phyloP scores from a whole-genome alignment of 2,797 vertebrate genomes.

The Apogon hyalosoma region DNA sequence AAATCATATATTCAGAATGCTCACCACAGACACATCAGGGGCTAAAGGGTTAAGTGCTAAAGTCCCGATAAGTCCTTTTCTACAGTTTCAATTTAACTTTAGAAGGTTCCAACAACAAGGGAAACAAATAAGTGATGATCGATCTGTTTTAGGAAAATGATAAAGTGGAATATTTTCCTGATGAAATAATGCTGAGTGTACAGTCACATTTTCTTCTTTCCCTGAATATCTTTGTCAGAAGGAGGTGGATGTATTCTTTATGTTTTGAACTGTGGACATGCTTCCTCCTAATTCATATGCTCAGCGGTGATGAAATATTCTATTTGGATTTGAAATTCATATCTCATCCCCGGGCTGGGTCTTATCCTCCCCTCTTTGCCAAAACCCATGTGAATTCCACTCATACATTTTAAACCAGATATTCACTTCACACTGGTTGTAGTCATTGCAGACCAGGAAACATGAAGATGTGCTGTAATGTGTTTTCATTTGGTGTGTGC shows the following conservation, averaged over 20 bases:
- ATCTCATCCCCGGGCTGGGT: conserved; percentile 54
- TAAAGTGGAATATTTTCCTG: conserved; percentile 19
- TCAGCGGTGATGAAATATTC: conserved; percentile 74
- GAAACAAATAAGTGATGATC: conserved; percentile 9
- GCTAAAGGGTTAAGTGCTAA: conserved; percentile 8
- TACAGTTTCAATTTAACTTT: conserved; percentile 7
- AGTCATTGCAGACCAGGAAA: conserved; percentile 60
- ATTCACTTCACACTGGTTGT: conserved; percentile 42
- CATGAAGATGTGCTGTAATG: conserved; percentile 66
- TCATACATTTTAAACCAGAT: conserved; percentile 58
- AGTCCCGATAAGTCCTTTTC: conserved; percentile 19
- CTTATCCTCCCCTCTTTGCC: conserved; percentile 37
- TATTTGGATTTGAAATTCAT: conserved; percentile 74
- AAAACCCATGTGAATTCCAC: conserved; percentile 50
- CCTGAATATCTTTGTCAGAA: conserved; percentile 48
- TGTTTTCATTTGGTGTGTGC: conserved; percentile 64
- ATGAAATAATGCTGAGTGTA: conserved; percentile 27
- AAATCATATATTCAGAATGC: no score
- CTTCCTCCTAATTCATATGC: conserved; percentile 62
- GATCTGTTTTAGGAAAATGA: conserved; percentile 39
- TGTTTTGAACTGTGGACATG: conserved; percentile 43
- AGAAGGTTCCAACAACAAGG: not conserved
- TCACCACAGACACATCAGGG: no score
- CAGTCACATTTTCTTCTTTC: conserved; percentile 12
- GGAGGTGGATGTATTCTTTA: conserved; percentile 49